Evolutionary conservation across 2,113 vertebrate species (phyloP).

Genomic region (Mustela lutreola): DNA sequence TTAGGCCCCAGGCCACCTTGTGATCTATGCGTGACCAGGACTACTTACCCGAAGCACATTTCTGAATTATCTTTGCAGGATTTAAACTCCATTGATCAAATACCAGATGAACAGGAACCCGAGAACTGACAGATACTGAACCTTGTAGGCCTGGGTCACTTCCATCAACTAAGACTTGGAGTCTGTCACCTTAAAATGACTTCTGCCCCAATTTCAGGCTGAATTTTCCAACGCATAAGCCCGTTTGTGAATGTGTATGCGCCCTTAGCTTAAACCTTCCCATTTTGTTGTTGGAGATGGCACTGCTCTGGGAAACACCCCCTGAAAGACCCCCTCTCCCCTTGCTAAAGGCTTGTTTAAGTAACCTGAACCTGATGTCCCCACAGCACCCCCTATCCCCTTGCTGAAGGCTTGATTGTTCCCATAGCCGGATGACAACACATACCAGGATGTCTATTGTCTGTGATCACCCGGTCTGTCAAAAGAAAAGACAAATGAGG

Average conservation of each 20-base stretch:
- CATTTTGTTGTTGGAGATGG: neutral
- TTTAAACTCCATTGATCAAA: neutral
- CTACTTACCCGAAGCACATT: neutral
- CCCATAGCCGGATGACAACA: too few relatives aligned
- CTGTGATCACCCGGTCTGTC: too few relatives aligned
- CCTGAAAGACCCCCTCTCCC: too few relatives aligned
- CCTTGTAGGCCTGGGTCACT: neutral
- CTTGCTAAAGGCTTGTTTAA: too few relatives aligned
- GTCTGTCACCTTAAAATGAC: neutral
- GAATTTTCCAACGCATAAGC: neutral
- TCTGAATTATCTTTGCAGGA: neutral
- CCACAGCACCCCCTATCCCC: too few relatives aligned
- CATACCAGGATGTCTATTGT: too few relatives aligned
- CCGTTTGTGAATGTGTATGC: neutral
- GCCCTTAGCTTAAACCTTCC: neutral
- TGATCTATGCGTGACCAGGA: neutral
- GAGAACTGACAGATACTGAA: neutral
- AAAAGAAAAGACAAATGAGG: too few relatives aligned
- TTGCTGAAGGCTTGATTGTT: too few relatives aligned
- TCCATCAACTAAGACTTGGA: neutral
- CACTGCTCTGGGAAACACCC: neutral
- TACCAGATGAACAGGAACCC: neutral
- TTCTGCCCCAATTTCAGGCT: neutral
- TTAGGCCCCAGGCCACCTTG: neutral
- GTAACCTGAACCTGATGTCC: too few relatives aligned